phyloP scores from a whole-genome alignment of 1,140 invertebrate species.

The Sitophilus oryzae region DNA sequence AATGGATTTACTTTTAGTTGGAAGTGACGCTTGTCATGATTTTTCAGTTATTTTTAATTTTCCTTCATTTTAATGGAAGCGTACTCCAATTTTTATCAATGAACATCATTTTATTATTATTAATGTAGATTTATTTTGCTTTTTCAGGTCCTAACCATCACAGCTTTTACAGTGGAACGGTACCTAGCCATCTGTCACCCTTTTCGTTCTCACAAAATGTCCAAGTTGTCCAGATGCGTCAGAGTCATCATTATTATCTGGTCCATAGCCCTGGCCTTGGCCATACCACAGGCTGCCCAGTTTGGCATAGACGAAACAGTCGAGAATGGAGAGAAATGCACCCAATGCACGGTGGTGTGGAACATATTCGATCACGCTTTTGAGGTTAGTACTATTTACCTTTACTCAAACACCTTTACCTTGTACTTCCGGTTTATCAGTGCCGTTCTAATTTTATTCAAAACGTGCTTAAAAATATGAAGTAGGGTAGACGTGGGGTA shows the following conservation, averaged over 20 bases:
- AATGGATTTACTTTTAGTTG: no score
- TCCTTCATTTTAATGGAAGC: no score
- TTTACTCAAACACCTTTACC: no score
- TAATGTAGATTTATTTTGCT: neutral
- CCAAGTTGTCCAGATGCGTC: slow-evolving; percentile 53
- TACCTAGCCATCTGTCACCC: slow-evolving; percentile 70
- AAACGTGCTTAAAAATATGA: neutral
- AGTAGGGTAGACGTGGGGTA: neutral
- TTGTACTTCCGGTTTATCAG: no score
- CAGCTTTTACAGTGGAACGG: slow-evolving; percentile 66
- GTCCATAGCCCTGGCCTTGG: slow-evolving; percentile 51
- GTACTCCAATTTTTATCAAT: no score
- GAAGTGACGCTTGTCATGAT: no score
- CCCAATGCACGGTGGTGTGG: slow-evolving; percentile 33
- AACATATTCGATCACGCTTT: slow-evolving; percentile 44
- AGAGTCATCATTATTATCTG: slow-evolving; percentile 56
- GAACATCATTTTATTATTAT: no score
- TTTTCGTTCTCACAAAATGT: slow-evolving; percentile 43
- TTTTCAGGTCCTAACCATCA: slow-evolving; percentile 53
- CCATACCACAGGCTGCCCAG: slow-evolving; percentile 52
- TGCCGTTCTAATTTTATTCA: no score
- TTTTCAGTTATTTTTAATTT: no score
- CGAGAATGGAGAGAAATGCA: slow-evolving; percentile 26
- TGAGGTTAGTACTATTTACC: slow-evolving; percentile 34
- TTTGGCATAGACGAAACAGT: slow-evolving; percentile 40